phyloP scores from a whole-genome alignment of 2,113 vertebrate genomes.

The Pseudorasbora parva region DNA sequence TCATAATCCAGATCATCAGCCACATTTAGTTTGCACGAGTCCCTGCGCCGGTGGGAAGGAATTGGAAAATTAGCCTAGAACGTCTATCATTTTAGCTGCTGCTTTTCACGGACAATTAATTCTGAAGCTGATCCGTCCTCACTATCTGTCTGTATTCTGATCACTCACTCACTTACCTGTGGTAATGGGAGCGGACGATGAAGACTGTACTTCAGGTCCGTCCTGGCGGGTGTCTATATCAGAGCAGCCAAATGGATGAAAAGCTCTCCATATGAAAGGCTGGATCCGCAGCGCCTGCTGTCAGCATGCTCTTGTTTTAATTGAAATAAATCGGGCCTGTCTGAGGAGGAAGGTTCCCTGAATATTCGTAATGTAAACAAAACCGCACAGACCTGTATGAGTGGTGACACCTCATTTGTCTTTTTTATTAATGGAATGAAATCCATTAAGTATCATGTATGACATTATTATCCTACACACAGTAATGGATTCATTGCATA shows the following conservation, averaged over 20 bases:
- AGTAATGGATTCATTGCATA: neutral
- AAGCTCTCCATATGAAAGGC: constrained; percentile 23
- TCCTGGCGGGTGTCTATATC: constrained; percentile 32
- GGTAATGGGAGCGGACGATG: neutral
- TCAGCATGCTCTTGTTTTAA: constrained; percentile 2
- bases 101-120: constrained; percentile 20
- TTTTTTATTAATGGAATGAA: constrained; percentile 1
- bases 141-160: neutral
- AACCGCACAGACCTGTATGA: neutral
- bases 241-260: constrained; percentile 39
- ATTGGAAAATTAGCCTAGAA: constrained; percentile 1
- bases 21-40: neutral
- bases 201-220: constrained; percentile 17
- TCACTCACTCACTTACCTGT: constrained; percentile 20
- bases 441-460: neutral
- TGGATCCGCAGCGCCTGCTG: neutral
- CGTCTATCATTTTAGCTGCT: neutral
- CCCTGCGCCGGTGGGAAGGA: neutral
- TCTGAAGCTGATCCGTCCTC: constrained; percentile 5
- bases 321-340: constrained; percentile 39
- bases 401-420: neutral
- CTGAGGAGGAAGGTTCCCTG: neutral
- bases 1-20: neutral
- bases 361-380: constrained; percentile 27
- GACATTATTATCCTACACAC: neutral